phyloP scores from a whole-genome alignment of 23 tunicate species.

The Aplidium turbinatum region DNA sequence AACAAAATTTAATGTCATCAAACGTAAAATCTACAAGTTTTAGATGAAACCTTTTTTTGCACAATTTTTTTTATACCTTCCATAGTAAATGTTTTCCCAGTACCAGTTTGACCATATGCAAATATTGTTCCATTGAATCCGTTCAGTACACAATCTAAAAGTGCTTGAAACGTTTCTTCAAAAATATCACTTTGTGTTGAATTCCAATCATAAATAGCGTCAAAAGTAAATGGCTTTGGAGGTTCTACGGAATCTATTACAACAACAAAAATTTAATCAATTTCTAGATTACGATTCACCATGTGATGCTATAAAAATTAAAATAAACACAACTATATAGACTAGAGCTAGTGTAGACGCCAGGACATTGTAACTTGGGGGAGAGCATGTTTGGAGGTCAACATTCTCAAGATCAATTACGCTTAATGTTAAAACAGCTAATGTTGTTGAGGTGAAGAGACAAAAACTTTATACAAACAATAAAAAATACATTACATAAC shows the following conservation, averaged over 20 bases:
- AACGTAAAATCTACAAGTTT: not conserved
- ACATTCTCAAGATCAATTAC: too few species aligned
- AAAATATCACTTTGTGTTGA: conserved; percentile 92
- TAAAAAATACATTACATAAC: too few species aligned
- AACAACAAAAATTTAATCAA: not conserved
- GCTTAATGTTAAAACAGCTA: too few species aligned
- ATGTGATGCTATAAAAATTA: too few species aligned
- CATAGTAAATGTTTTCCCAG: conserved; percentile 98
- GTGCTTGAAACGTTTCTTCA: conserved; percentile 91
- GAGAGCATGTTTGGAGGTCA: too few species aligned
- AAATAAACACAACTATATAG: too few species aligned
- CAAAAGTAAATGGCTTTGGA: conserved; percentile 86
- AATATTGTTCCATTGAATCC: conserved; percentile 98
- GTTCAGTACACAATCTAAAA: conserved; percentile 77
- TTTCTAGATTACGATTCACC: too few species aligned
- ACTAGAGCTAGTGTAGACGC: too few species aligned
- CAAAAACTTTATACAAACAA: too few species aligned
- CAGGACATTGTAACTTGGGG: too few species aligned
- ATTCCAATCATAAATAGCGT: conserved; percentile 93
- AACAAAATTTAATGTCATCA: not conserved
- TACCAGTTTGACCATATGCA: conserved; percentile 99
- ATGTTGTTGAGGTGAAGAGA: too few species aligned
- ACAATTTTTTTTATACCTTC: conserved; percentile 64
- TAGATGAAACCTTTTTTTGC: too few species aligned
- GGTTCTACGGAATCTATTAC: conserved; percentile 55